Base-by-base conservation (phyloP, 1,140 invertebrate species). In the Drosophila busckii region DNA sequence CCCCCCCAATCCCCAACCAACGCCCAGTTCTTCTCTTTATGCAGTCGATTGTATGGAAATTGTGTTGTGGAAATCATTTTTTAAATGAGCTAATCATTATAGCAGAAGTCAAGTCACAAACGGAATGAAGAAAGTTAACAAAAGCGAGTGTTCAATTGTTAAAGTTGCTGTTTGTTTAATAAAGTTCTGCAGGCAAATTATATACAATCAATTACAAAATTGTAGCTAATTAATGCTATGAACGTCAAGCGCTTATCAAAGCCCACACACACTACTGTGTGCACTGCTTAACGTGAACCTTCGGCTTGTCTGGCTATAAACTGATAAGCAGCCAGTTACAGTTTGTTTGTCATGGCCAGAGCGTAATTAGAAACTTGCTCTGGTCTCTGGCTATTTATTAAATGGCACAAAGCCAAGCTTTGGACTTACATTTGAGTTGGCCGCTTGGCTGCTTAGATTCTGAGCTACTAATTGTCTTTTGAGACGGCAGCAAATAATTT, bases 21-120 rank as follows among this genome's bases (percentile, higher is more conserved):
- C 28, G 1, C 15, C 1, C 28, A 0, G 3, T 5, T 19, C 5
- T n/a, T n/a, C 23, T 17, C 2, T 38, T 12, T 34, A 28, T 23
- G 26, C 3, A 32, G 32, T 17, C 54, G 66, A 73, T 78, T 78
- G 73, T 78, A 78, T 78, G 73, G 65, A 78, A 78, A 78, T n/a
- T 78, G 35, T 62, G 37, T 48, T 60, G 63, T 71, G 54, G 46
- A 73, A 68, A 76, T 76, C 42, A 66, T 66, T 66, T 70, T 75
- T 50, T 37, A 67, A 38, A 25, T 54, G 58, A 70, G 63, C 58
- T 71, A 68, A 71, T 80, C 45, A 73, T 80, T 5, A 20, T 8
- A 17, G 2, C n/a, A 13, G 6, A 15, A 55, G 53, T 6, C 3
- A 50, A 50, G 29, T 16, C 6, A 20, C 9, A 42, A 23, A 7